These are phyloP conservation scores for Oncorhynchus gorbuscha DNA, from an alignment of 2,113 vertebrate species.

Conservation along the genomic window DNA sequence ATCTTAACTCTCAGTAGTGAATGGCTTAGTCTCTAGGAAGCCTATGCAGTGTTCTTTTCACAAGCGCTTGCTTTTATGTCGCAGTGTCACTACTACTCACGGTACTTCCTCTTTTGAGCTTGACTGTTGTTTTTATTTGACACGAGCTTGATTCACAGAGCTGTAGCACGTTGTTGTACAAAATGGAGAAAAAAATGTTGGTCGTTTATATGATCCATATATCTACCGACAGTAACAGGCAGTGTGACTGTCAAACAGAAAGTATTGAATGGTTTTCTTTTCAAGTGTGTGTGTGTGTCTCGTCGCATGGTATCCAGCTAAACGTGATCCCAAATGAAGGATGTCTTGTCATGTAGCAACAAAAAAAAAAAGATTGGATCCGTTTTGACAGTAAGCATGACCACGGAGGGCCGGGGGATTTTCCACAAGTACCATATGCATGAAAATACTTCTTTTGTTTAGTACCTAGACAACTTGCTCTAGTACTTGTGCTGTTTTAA, in stretches of 20 bases:
- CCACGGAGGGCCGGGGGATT: conserved; percentile 53
- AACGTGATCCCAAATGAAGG: conserved; percentile 72
- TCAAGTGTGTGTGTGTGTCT: conserved; percentile 35
- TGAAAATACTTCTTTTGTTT: conserved; percentile 55
- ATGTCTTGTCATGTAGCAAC: conserved; percentile 69
- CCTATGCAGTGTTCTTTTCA: conserved; percentile 47
- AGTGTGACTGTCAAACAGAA: conserved; percentile 17
- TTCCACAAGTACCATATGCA: conserved; percentile 42
- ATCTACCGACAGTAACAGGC: conserved; percentile 47
- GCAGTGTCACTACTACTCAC: conserved; percentile 28
- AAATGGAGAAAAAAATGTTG: background rate
- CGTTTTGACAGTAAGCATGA: conserved; percentile 47
- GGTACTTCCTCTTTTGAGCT: conserved; percentile 45
- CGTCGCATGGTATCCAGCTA: conserved; percentile 49
- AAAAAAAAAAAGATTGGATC: conserved; percentile 23
- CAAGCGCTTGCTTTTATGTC: conserved; percentile 35
- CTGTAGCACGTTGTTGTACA: conserved; percentile 58
- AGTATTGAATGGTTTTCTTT: conserved; percentile 19
- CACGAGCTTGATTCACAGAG: conserved; percentile 56
- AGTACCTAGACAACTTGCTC: conserved; percentile 41
- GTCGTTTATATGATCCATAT: conserved; percentile 53
- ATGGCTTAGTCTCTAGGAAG: conserved; percentile 57
- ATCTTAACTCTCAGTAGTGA: conserved; percentile 59
- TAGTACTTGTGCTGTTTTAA: conserved; percentile 35
- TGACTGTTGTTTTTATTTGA: conserved; percentile 52